Conservation (phyloP, 2,113 vertebrate genomes). For the Leptobrachium ailaonicum region DNA sequence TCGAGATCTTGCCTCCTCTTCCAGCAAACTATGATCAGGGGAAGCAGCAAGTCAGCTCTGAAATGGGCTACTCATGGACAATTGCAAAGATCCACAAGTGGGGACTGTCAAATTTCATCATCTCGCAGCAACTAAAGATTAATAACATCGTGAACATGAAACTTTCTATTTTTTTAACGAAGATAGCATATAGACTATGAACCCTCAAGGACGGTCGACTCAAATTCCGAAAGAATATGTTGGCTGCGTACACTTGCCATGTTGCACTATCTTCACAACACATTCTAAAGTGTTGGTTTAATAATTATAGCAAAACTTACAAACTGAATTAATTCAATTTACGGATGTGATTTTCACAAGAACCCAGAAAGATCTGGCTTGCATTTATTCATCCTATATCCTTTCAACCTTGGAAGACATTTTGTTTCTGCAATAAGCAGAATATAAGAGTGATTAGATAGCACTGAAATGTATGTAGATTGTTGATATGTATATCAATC, state of each 20-base stretch:
- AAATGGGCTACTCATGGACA: neutral
- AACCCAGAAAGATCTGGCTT: conserved; percentile 35
- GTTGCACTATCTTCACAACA: conserved; percentile 37
- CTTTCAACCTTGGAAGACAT: conserved; percentile 48
- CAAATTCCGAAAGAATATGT: neutral
- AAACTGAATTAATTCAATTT: conserved; percentile 21
- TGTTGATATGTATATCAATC: conserved; percentile 48
- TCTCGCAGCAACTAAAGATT: neutral
- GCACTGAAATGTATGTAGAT: conserved; percentile 49
- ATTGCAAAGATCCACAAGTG: neutral
- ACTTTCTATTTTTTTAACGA: neutral
- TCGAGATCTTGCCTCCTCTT: neutral
- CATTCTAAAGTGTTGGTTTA: conserved; percentile 40
- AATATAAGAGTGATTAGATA: conserved; percentile 38
- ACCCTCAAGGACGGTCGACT: neutral
- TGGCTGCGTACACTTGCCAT: conserved; percentile 9
- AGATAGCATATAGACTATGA: conserved; percentile 12
- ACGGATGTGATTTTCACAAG: conserved; percentile 34
- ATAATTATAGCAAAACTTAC: conserved; percentile 27
- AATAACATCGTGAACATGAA: conserved; percentile 13
- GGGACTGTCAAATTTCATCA: neutral
- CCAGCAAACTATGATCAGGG: neutral
- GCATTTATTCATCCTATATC: conserved; percentile 32
- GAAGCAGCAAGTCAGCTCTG: conserved; percentile 1
- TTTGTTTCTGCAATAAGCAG: conserved; percentile 44